Conservation (phyloP, 2,113 vertebrate genomes). For the Ranitomeya imitator region DNA sequence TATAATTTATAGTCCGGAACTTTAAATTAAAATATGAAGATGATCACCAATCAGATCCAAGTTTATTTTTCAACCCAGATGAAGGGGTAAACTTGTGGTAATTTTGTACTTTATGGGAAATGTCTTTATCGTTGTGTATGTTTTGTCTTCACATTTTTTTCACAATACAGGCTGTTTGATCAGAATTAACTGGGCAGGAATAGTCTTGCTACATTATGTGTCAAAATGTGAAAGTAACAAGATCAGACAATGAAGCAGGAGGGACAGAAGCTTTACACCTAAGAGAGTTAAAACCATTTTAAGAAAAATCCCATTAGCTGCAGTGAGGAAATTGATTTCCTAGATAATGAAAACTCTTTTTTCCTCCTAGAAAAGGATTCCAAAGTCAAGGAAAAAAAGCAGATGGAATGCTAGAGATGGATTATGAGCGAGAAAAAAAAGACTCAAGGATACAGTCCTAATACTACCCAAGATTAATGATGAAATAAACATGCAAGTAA, state of each 20-base stretch:
- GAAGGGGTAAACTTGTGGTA: neutral
- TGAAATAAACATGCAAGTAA: neutral
- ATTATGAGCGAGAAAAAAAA: slow-evolving; percentile 40
- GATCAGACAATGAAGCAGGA: slow-evolving; percentile 53
- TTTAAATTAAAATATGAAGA: neutral
- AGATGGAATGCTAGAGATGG: slow-evolving; percentile 30
- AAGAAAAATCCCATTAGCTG: slow-evolving; percentile 56
- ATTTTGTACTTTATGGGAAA: neutral
- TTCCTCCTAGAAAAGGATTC: slow-evolving; percentile 46
- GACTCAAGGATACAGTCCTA: neutral
- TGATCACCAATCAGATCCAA: neutral
- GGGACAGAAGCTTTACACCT: slow-evolving; percentile 55
- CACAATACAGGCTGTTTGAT: slow-evolving; percentile 38
- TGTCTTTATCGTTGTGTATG: neutral
- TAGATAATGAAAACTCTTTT: slow-evolving; percentile 54
- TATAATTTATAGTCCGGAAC: neutral
- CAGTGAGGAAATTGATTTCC: slow-evolving; percentile 55
- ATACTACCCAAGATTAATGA: neutral
- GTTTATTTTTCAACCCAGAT: neutral
- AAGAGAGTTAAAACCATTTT: slow-evolving; percentile 57
- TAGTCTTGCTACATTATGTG: slow-evolving; percentile 50
- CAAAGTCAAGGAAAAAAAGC: slow-evolving; percentile 33
- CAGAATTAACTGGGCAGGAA: slow-evolving; percentile 42
- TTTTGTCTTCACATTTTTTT: slow-evolving; percentile 20
- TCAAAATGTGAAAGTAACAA: slow-evolving; percentile 55